These are phyloP conservation scores for Homalodisca vitripennis DNA, from an alignment of 1,140 invertebrate genomes.

Conservation along the genomic window DNA sequence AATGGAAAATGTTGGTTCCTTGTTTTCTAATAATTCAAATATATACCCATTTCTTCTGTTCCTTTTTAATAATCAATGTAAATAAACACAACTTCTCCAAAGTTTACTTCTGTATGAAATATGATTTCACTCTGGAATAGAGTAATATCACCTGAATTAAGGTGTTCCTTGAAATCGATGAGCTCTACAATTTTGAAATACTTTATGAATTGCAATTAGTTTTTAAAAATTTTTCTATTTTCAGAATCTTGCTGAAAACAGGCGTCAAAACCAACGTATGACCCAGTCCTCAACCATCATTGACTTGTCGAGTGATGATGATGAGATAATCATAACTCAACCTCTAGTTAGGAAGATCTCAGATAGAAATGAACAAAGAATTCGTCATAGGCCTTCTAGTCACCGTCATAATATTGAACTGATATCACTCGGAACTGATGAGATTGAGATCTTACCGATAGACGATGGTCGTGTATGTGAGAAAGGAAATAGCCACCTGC, in stretches of 20 bases:
- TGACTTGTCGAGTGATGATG: conserved; percentile 19
- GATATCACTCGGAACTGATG: neutral
- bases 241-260: conserved; percentile 4
- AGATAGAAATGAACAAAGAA: too few species aligned
- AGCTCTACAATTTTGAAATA: too few species aligned
- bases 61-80: too few species aligned
- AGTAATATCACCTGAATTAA: too few species aligned
- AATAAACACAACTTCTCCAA: too few species aligned
- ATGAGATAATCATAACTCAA: neutral
- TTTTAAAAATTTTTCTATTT: conserved; percentile 1
- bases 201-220: too few species aligned
- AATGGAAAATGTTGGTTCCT: too few species aligned
- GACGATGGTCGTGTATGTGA: neutral
- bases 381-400: neutral
- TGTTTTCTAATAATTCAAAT: too few species aligned
- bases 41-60: too few species aligned
- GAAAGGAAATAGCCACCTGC: neutral
- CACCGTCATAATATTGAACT: neutral
- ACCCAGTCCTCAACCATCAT: neutral
- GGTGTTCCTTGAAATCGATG: too few species aligned
- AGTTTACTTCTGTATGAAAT: too few species aligned
- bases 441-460: neutral
- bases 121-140: too few species aligned
- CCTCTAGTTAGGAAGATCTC: neutral
- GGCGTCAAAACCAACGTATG: neutral